Conservation (phyloP, 2,797 vertebrate species). For the Merluccius polli region DNA sequence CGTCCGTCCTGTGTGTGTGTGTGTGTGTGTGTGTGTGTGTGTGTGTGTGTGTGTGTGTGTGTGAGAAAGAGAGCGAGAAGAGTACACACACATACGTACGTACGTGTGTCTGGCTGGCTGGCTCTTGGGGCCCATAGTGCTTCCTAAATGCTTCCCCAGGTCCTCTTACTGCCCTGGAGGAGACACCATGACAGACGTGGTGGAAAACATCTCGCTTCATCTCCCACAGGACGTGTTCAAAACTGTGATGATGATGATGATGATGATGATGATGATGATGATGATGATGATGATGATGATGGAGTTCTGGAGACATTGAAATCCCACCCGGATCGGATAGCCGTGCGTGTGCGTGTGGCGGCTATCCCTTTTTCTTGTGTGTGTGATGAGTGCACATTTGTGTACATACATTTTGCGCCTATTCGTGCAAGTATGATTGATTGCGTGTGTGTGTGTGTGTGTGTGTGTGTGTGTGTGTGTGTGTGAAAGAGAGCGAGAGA, state of each 20-base stretch:
- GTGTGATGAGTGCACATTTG: not conserved
- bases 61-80: too few species aligned
- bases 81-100: too few species aligned
- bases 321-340: constrained; percentile 53
- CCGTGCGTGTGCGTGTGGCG: constrained; percentile 9
- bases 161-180: constrained; percentile 42
- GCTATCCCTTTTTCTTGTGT: not conserved
- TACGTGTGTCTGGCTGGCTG: constrained; percentile 16
- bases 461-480: constrained; percentile 7
- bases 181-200: constrained; percentile 27
- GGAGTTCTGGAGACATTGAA: constrained; percentile 52
- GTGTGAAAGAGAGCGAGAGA: not conserved
- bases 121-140: constrained; percentile 2
- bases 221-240: constrained; percentile 46
- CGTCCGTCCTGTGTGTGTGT: constrained; percentile 23
- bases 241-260: constrained; percentile 25
- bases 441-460: not conserved
- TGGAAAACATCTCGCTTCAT: constrained; percentile 50
- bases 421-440: constrained; percentile 1
- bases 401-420: not conserved
- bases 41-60: not conserved
- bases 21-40: not conserved
- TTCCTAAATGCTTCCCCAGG: constrained; percentile 47
- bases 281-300: constrained; percentile 20
- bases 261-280: constrained; percentile 22